phyloP scores from a whole-genome alignment of 2,797 vertebrate genomes.

The Onychomys arenicola region DNA sequence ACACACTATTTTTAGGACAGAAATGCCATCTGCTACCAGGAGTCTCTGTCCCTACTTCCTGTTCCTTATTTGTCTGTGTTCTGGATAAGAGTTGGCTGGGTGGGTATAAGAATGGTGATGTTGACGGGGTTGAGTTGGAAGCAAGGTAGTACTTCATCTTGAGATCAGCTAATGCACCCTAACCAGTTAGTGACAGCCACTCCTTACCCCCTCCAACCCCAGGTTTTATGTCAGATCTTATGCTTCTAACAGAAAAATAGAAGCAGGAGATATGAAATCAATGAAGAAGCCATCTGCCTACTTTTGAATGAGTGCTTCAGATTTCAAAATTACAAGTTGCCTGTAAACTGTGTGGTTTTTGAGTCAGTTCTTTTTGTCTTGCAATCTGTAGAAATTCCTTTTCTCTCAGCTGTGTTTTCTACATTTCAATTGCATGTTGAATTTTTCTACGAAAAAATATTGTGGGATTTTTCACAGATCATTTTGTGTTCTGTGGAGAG shows the following conservation, averaged over 20 bases:
- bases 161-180: background rate
- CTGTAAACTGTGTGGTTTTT: background rate
- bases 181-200: fast-evolving
- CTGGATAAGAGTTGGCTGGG: background rate
- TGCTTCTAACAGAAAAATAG: background rate
- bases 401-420: background rate
- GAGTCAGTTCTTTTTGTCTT: background rate
- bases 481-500: background rate
- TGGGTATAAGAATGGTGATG: fast-evolving
- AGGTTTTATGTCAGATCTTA: background rate
- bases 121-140: background rate
- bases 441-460: background rate
- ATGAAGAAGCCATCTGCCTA: background rate
- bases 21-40: background rate
- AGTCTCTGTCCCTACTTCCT: background rate
- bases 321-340: background rate
- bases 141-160: background rate
- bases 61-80: background rate
- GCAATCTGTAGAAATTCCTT: background rate
- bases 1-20: background rate
- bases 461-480: background rate
- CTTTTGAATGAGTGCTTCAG: background rate
- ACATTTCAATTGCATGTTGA: background rate
- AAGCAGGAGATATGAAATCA: background rate
- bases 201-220: background rate